Conservation (phyloP, 2,797 vertebrate species). For the Hozukius guyotensis region DNA sequence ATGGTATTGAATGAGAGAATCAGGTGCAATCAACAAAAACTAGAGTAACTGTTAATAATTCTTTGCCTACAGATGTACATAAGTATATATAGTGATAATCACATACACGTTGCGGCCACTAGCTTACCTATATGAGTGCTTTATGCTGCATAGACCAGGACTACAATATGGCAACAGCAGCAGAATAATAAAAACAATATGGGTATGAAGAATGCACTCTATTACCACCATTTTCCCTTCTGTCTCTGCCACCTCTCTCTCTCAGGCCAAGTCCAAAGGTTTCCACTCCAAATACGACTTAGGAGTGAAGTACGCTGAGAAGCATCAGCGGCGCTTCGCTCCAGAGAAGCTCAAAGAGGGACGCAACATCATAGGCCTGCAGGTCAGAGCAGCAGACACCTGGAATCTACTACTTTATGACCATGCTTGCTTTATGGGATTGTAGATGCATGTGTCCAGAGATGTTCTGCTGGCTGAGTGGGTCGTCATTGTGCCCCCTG, state of each 20-base stretch:
- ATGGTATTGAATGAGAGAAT: neutral
- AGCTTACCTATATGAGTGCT: neutral
- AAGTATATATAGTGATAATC: neutral
- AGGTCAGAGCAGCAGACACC: constrained; percentile 78
- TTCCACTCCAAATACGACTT: constrained; percentile 86
- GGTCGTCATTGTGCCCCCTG: constrained; percentile 14
- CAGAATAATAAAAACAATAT: constrained; percentile 30
- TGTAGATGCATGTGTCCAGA: neutral
- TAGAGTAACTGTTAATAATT: neutral
- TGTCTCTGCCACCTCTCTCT: neutral
- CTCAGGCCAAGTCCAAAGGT: constrained; percentile 93
- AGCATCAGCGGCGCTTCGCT: constrained; percentile 90
- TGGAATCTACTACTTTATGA: neutral
- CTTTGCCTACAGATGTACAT: neutral
- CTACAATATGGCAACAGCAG: neutral
- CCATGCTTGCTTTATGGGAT: neutral
- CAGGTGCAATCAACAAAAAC: neutral
- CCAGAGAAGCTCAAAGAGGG: constrained; percentile 92
- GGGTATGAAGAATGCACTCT: neutral
- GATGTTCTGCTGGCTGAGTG: neutral
- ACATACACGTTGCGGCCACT: neutral
- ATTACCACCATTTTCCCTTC: constrained; percentile 19
- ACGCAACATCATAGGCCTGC: constrained; percentile 91
- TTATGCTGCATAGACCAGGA: neutral
- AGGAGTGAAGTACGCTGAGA: constrained; percentile 93